These are phyloP conservation scores for Zaprionus ghesquierei DNA, from an alignment of 1,140 invertebrate genomes.

Conservation along the genomic window DNA sequence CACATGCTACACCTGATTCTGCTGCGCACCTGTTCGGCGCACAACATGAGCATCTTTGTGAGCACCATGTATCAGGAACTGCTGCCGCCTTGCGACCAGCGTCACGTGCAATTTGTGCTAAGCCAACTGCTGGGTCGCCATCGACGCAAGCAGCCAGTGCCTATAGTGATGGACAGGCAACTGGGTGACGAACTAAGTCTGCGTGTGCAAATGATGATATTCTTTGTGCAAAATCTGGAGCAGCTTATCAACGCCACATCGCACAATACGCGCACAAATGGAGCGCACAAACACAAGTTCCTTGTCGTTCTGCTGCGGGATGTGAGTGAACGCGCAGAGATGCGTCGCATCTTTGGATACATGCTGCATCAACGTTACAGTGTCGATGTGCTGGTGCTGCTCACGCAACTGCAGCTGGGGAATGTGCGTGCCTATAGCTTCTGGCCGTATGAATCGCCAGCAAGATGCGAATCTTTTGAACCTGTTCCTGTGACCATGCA, in stretches of 20 bases:
- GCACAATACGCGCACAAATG: background rate
- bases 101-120: constrained; percentile 18
- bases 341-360: constrained; percentile 46
- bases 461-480: constrained; percentile 1
- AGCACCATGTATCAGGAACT: constrained; percentile 33
- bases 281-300: constrained; percentile 4
- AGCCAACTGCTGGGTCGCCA: background rate
- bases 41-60: constrained; percentile 36
- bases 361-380: constrained; percentile 47
- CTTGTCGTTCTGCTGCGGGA: constrained; percentile 27
- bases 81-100: background rate
- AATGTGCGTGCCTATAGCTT: constrained; percentile 21
- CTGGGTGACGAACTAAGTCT: background rate
- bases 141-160: background rate
- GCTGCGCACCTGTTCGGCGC: constrained; percentile 2
- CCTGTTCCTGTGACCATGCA: constrained; percentile 10
- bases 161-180: constrained; percentile 28
- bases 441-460: constrained; percentile 22
- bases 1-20: constrained; percentile 28
- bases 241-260: constrained; percentile 11
- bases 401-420: background rate
- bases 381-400: constrained; percentile 45
- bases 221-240: constrained; percentile 35
- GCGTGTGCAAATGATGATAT: constrained; percentile 9
- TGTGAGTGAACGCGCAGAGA: background rate